Evolutionary conservation across 1,140 invertebrate genomes (phyloP), one percentile per base, ranked within the genome.

Genomic region (Oscheius sp.): DNA sequence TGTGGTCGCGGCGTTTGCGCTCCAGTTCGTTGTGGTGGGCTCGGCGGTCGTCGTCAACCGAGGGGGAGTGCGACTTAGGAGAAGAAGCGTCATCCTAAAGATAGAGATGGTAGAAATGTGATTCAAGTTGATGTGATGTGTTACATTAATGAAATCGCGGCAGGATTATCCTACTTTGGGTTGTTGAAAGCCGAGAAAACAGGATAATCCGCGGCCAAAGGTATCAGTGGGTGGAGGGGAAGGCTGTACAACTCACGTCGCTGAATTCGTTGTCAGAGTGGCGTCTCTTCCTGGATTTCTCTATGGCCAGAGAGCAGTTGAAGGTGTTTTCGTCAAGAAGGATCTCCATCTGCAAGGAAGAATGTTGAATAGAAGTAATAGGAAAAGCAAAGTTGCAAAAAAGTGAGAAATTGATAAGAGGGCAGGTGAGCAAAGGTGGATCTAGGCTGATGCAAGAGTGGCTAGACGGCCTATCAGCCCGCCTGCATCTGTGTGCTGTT

Each of bases 11-110:
- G 52, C 75, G 52, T 31, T 65, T 18, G 2, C 75, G 64, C 23
- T 76, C 75, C 42, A 76, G 46, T 46, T 76, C 75, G 29, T 76
- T 76, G 72, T 76, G 75, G 59, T 76, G 75, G 13, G 71, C 70
- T 46, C 75, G 64, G 28, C 75, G 52, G 23, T 76, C 75, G 49
- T 75, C 74, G 38, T 76, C 75, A 1, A 76, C 38, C n/a, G 62
- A 66, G 13, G 75, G 75, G 36, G 75, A 76, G 13, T 38, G n/a
- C 0, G 72, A 75, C 23, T 74, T 75, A 0, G 70, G 70, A 63
- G 49, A 61, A 20, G 49, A 34, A 15, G 46, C n/a, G 26, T 74
- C 64, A n/a, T 74, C 72, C 65, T 74, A 63, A 15, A 72, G 35
- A 36, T 13, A 1, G 15, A 59, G 20, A 59, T 13, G 29, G 55